These are phyloP conservation scores for Thunnus albacares DNA, from an alignment of 2,797 vertebrate genomes.

Conservation along the genomic window DNA sequence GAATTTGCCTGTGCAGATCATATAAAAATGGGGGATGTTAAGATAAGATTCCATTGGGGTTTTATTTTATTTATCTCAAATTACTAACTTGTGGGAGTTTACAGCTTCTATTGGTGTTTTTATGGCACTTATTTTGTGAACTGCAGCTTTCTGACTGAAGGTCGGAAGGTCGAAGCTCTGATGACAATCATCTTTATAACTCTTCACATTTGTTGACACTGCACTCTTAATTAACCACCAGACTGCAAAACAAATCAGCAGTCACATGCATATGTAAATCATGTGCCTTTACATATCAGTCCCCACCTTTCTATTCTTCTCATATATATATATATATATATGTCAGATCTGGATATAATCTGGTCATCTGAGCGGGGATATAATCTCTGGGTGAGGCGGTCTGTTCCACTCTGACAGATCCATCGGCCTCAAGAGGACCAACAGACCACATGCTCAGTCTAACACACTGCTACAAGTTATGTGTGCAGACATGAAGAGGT, in stretches of 20 bases:
- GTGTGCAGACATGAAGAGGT: background rate
- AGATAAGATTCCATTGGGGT: too few relatives aligned
- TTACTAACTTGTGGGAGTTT: too few relatives aligned
- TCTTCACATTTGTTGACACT: background rate
- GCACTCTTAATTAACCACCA: background rate
- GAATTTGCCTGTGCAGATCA: too few relatives aligned
- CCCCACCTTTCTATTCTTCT: background rate
- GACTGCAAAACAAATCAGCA: background rate
- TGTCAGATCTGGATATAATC: slow-evolving; percentile 52
- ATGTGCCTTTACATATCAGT: background rate
- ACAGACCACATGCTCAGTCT: background rate
- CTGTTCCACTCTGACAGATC: slow-evolving; percentile 40
- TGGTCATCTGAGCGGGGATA: slow-evolving; percentile 28
- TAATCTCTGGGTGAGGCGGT: slow-evolving; percentile 49
- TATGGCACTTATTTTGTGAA: background rate
- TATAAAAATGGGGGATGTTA: too few relatives aligned
- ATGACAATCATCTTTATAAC: background rate
- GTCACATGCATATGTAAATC: background rate
- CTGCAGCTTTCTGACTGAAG: background rate
- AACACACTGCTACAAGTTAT: background rate
- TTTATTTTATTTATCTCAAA: too few relatives aligned
- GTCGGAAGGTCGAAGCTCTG: too few relatives aligned
- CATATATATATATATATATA: too few relatives aligned
- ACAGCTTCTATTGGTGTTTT: background rate
- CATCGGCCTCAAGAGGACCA: background rate